A percentile compares a stretch with the other conserved stretches of the same genome.
These are phyloP conservation scores for Rambutsinella grinnellia DNA, from an alignment of 2,888 invertebrate species.

Conservation along the genomic window DNA sequence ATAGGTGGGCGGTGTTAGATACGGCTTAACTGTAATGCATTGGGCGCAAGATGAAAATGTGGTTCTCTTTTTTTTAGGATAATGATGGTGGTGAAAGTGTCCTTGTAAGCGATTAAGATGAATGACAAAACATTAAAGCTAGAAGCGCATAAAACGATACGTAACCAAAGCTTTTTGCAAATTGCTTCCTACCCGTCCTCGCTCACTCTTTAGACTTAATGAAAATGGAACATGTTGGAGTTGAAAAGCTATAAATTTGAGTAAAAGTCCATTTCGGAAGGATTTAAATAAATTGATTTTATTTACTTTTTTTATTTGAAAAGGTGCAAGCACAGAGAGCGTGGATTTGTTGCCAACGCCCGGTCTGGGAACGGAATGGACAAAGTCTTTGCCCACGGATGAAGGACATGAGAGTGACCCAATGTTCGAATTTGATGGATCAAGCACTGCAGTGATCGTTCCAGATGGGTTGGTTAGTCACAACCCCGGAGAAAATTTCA, in stretches of 20 bases:
- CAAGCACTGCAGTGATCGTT: constrained; percentile 86
- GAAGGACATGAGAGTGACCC: constrained; percentile 88
- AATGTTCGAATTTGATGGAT: constrained; percentile 96
- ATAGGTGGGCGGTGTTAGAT: no score
- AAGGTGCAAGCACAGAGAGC: constrained; percentile 83
- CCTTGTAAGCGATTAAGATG: constrained; percentile 44
- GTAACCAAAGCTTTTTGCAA: no score
- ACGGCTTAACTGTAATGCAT: no score
- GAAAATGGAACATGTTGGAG: no score
- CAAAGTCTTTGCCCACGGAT: constrained; percentile 84
- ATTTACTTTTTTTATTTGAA: constrained; percentile 43
- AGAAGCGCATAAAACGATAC: constrained; percentile 15
- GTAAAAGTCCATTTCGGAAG: background rate
- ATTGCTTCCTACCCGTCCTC: no score
- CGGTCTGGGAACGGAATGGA: constrained; percentile 83
- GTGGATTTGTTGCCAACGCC: constrained; percentile 89
- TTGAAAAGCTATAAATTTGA: no score
- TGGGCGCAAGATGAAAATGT: no score
- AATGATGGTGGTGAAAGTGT: constrained; percentile 18
- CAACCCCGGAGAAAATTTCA: constrained; percentile 85
- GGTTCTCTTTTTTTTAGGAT: no score
- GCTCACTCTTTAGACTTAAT: no score
- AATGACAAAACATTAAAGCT: constrained; percentile 37
- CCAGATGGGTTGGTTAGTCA: constrained; percentile 83
- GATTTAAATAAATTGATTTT: constrained; percentile 4